phyloP scores from a whole-genome alignment of 2,888 invertebrate species.

The Meganola albula region DNA sequence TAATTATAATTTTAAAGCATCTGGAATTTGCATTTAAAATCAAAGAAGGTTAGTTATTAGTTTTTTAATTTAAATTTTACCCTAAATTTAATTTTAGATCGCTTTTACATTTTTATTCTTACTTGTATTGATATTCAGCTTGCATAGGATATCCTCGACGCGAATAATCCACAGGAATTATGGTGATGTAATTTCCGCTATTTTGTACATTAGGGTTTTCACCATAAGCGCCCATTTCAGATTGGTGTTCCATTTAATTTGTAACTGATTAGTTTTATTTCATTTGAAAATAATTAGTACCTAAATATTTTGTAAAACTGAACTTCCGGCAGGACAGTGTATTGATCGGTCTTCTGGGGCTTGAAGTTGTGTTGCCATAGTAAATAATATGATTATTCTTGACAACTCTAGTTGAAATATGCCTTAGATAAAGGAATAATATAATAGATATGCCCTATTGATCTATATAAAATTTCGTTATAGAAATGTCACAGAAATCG shows the following conservation, averaged over 20 bases:
- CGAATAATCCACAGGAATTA: constrained; percentile 79
- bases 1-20: not conserved
- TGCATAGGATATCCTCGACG: constrained; percentile 75
- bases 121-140: constrained; percentile 79
- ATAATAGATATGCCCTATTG: no score
- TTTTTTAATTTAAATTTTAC: no score
- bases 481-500: no score
- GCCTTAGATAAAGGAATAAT: no score
- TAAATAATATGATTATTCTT: no score
- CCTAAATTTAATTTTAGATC: no score
- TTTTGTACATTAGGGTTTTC: constrained; percentile 70
- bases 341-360: constrained; percentile 64
- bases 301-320: constrained; percentile 14
- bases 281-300: constrained; percentile 15
- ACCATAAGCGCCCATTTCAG: constrained; percentile 69
- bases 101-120: no score
- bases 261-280: constrained; percentile 12
- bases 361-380: constrained; percentile 34
- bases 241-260: constrained; percentile 62
- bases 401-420: no score
- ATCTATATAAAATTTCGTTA: no score
- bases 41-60: no score
- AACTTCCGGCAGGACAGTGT: constrained; percentile 32
- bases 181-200: constrained; percentile 76
- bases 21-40: no score